A percentile compares a stretch with the other conserved stretches of the same genome.
phyloP scores from a whole-genome alignment of 1,140 invertebrate genomes.

The Drosophila miranda region DNA sequence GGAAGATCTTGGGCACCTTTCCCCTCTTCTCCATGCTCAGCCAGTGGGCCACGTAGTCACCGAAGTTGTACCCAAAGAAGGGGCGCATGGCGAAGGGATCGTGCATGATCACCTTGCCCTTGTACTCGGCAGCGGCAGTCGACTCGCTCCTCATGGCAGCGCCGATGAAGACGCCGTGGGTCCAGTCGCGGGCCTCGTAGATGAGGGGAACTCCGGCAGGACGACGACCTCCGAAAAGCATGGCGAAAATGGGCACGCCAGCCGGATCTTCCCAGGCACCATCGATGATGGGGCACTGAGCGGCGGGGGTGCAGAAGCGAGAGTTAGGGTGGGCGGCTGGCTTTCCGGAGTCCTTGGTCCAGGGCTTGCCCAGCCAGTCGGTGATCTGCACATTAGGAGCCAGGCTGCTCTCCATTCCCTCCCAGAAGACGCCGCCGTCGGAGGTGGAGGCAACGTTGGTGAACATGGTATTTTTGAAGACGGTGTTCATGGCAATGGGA shows the following conservation, averaged over 20 bases:
- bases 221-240: constrained; percentile 97
- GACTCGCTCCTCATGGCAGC: constrained; percentile 97
- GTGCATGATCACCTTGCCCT: constrained; percentile 97
- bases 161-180: constrained; percentile 98
- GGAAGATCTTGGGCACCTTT: constrained; percentile 95
- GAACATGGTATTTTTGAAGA: constrained; percentile 97
- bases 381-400: constrained; percentile 86
- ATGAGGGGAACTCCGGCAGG: constrained; percentile 97
- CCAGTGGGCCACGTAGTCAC: constrained; percentile 98
- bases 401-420: constrained; percentile 95
- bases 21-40: constrained; percentile 89
- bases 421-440: constrained; percentile 99
- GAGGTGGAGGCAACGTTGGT: constrained; percentile 98
- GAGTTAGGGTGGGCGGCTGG: constrained; percentile 97
- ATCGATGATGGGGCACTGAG: constrained; percentile 97
- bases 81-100: constrained; percentile 99
- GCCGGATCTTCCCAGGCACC: constrained; percentile 91
- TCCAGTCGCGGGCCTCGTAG: constrained; percentile 96
- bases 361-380: constrained; percentile 93
- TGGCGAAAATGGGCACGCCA: constrained; percentile 98
- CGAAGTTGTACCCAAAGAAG: constrained; percentile 99
- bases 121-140: constrained; percentile 98
- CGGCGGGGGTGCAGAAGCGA: constrained; percentile 96
- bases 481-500: constrained; percentile 97
- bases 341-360: constrained; percentile 87